phyloP scores from a whole-genome alignment of 1,140 invertebrate genomes.

The Euura saliciscinereae region DNA sequence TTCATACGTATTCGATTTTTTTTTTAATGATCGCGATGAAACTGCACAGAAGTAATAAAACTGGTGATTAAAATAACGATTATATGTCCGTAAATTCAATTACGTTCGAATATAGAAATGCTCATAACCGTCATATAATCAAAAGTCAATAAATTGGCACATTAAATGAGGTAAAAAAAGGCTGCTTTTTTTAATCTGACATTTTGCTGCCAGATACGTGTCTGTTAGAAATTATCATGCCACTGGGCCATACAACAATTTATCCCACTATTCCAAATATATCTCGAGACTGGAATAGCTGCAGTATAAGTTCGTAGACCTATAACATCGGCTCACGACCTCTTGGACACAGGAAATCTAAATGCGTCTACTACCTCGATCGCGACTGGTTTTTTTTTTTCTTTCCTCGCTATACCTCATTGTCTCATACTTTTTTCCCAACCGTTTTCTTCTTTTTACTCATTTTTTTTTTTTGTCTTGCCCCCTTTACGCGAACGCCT shows the following conservation, averaged over 20 bases:
- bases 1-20: no score
- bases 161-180: no score
- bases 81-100: no score
- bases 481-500: neutral
- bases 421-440: neutral
- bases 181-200: no score
- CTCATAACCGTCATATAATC: no score
- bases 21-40: no score
- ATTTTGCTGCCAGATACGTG: no score
- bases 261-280: neutral
- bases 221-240: no score
- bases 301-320: slow-evolving; percentile 10
- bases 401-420: neutral
- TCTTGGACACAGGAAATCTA: neutral
- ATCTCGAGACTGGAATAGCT: slow-evolving; percentile 3
- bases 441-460: neutral
- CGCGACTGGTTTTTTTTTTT: neutral
- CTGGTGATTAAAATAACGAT: no score
- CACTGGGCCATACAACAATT: neutral
- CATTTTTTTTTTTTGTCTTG: neutral
- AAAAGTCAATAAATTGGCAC: no score
- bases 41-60: no score
- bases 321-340: neutral
- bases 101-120: no score
- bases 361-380: neutral